These are phyloP conservation scores for Deilephila elpenor DNA, from an alignment of 2,888 invertebrate genomes.

Conservation along the genomic window DNA sequence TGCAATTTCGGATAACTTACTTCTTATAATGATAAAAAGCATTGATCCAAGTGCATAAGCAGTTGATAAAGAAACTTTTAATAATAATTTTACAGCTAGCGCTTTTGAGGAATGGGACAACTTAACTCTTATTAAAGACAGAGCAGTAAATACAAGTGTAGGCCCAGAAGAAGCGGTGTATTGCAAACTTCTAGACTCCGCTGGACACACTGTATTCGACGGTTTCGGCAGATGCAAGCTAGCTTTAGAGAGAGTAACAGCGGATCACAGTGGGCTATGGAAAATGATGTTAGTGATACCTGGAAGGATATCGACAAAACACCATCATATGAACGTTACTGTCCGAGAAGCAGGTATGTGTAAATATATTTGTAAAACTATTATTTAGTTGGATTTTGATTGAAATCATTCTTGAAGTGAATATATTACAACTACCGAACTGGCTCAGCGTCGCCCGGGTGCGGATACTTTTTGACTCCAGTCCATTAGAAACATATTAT, in stretches of 20 bases:
- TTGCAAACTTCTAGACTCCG: slow-evolving; percentile 59
- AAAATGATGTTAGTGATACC: slow-evolving; percentile 53
- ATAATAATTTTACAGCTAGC: slow-evolving; percentile 20
- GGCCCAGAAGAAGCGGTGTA: slow-evolving; percentile 67
- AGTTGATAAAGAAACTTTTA: not conserved
- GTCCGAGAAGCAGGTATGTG: slow-evolving; percentile 56
- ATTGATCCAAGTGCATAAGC: too few relatives aligned
- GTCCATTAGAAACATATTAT: too few relatives aligned
- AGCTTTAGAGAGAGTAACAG: slow-evolving; percentile 52
- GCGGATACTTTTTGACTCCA: too few relatives aligned
- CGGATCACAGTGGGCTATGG: slow-evolving; percentile 63
- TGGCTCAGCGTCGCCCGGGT: too few relatives aligned
- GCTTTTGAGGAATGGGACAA: not conserved
- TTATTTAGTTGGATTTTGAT: not conserved
- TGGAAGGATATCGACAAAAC: slow-evolving; percentile 56
- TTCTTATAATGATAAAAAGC: too few relatives aligned
- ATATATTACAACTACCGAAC: too few relatives aligned
- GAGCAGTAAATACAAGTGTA: slow-evolving; percentile 49
- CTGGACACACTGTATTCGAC: slow-evolving; percentile 54
- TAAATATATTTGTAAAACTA: not conserved
- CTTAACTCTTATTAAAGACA: slow-evolving; percentile 41
- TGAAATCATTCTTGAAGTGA: too few relatives aligned
- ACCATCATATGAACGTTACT: slow-evolving; percentile 48
- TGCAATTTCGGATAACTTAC: too few relatives aligned
- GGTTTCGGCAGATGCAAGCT: slow-evolving; percentile 67